Conservation (phyloP, 1,140 invertebrate genomes). For the Oncopodura yosiiana region DNA sequence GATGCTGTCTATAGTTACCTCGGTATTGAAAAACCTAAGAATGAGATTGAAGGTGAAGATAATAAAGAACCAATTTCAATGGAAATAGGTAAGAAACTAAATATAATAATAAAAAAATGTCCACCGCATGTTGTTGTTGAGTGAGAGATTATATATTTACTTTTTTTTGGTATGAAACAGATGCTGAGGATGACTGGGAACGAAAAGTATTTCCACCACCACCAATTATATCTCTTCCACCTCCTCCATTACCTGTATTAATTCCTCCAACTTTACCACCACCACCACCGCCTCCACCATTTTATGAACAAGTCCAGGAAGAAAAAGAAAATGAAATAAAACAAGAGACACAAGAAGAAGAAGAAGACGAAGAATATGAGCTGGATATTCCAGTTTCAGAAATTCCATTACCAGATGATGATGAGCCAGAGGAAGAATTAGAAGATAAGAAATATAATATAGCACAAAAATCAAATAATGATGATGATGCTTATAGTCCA, state of each 20-base stretch:
- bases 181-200: no score
- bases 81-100: not conserved
- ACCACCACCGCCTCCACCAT: not conserved
- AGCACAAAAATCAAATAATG: not conserved
- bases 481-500: not conserved
- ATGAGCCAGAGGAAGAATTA: not conserved
- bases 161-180: no score
- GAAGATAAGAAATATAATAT: not conserved
- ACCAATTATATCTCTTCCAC: no score
- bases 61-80: not conserved
- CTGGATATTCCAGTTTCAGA: not conserved
- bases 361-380: not conserved
- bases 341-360: not conserved
- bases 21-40: slow-evolving; percentile 58
- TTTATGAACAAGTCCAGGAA: not conserved
- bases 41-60: not conserved
- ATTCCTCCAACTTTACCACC: not conserved
- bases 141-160: not conserved
- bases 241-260: not conserved
- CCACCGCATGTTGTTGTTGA: not conserved
- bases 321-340: not conserved
- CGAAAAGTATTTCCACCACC: no score
- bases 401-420: not conserved
- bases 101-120: not conserved
- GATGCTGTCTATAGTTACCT: slow-evolving; percentile 78